Evolutionary conservation across 2,797 vertebrate genomes (phyloP), one percentile per base, ranked within the genome.

Genomic region (Gephyroberyx darwinii): DNA sequence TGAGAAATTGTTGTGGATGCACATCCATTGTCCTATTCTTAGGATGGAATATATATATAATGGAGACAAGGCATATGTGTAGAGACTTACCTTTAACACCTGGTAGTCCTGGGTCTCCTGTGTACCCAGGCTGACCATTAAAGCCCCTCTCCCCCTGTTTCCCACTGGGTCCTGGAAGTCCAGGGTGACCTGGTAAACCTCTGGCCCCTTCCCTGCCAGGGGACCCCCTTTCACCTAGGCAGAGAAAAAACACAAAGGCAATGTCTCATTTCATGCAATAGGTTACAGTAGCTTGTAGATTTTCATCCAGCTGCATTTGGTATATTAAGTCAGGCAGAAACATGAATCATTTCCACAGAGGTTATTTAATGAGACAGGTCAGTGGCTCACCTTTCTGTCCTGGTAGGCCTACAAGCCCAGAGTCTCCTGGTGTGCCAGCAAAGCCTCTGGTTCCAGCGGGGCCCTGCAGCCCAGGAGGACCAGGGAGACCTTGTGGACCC

Each of bases 321-420:
- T 51, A 2, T 19, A 22, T 20, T 20, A 52, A 5, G 4, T 9
- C 1, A 55, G 56, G 74, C 56, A 1, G 26, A 31, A 52, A 8
- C 5, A 43, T 1, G n/a, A 16, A 55, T 0, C 2, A 41, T 45
- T 50, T 58, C 58, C 7, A 33, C 8, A 50, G 0, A 20, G n/a
- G 17, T 5, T 51, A 19, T 31, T 16, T 51, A 35, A 41, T 1
- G 0, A 62, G 13, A 53, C 4, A 48, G n/a, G 10, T 17, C 20
- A 55, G 8, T 35, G 7, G 20, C 43, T 87, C 20, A 90, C 91
- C 91, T 86, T 88, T 91, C 5, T 48, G 45, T 73, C 90, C 90
- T 33, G 57, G 66, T n/a, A 5, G 54, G 12, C 87, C 90, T 64
- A 69, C 5, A 3, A 8, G 19, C 4, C 88, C 91, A 59, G 58